These are phyloP conservation scores for Reinhardtius hippoglossoides DNA, from an alignment of 2,113 vertebrate species.

Conservation along the genomic window DNA sequence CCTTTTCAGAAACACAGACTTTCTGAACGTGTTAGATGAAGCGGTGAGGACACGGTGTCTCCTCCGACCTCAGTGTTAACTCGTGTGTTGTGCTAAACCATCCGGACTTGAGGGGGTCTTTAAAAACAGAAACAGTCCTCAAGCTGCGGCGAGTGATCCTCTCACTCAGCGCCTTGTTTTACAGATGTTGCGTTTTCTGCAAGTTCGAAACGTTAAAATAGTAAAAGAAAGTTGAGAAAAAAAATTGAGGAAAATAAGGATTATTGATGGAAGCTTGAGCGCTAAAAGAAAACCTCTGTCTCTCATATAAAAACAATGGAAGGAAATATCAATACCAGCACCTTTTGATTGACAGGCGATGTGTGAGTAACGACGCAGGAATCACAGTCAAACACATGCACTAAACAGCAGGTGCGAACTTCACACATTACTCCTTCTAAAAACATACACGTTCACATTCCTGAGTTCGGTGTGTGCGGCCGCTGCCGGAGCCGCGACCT, in stretches of 20 bases:
- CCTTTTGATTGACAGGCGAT: not conserved
- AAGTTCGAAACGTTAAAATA: no score
- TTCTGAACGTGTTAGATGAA: no score
- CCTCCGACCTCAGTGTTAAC: slow-evolving; percentile 14
- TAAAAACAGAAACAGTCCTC: slow-evolving; percentile 1
- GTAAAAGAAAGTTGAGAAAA: no score
- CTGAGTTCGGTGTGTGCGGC: slow-evolving; percentile 18
- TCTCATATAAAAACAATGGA: no score
- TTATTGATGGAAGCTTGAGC: no score
- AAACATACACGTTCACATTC: slow-evolving; percentile 52
- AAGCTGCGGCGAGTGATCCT: not conserved
- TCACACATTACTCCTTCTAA: not conserved
- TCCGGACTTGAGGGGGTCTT: slow-evolving; percentile 10
- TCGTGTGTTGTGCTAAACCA: slow-evolving; percentile 13
- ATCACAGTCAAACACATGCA: not conserved
- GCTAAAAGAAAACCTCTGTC: no score
- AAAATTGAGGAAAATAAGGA: no score
- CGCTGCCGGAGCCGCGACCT: slow-evolving; percentile 12
- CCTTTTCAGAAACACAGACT: no score
- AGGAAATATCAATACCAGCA: not conserved
- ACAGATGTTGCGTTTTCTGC: no score
- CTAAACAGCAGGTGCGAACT: not conserved
- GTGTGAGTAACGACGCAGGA: not conserved
- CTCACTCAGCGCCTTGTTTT: no score
- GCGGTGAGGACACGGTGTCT: not conserved